Conservation (phyloP, 2,888 invertebrate species). For the Lithosia quadra region DNA sequence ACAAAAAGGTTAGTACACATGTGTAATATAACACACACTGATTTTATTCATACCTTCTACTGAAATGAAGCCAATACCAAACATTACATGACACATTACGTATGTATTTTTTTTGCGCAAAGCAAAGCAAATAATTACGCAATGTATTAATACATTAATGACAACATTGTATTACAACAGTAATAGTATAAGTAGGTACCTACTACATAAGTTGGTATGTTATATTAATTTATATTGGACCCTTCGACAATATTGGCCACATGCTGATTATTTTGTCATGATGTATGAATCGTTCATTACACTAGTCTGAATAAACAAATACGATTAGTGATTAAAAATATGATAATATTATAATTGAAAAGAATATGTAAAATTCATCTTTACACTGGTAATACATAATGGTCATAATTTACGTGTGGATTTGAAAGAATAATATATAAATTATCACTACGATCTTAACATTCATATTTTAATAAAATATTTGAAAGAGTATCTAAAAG, state of each 20-base stretch:
- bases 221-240: not conserved
- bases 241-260: not conserved
- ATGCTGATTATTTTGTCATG: not conserved
- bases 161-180: too few species aligned
- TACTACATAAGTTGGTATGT: not conserved
- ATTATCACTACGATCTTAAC: constrained; percentile 15
- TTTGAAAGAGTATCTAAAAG: constrained; percentile 18
- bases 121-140: too few species aligned
- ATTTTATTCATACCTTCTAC: not conserved
- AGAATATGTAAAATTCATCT: not conserved
- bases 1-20: not conserved
- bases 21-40: not conserved
- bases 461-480: constrained; percentile 14
- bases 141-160: too few species aligned
- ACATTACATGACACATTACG: too few species aligned
- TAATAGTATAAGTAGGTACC: too few species aligned
- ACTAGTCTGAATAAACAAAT: too few species aligned
- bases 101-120: too few species aligned
- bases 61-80: not conserved
- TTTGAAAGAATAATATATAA: constrained; percentile 23
- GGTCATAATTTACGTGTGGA: constrained; percentile 16
- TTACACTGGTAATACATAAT: not conserved
- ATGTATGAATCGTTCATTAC: not conserved
- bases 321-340: too few species aligned
- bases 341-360: too few species aligned